Base-by-base conservation (phyloP, 64 coral and sea anemone genomes). In the Porites australiensis region DNA sequence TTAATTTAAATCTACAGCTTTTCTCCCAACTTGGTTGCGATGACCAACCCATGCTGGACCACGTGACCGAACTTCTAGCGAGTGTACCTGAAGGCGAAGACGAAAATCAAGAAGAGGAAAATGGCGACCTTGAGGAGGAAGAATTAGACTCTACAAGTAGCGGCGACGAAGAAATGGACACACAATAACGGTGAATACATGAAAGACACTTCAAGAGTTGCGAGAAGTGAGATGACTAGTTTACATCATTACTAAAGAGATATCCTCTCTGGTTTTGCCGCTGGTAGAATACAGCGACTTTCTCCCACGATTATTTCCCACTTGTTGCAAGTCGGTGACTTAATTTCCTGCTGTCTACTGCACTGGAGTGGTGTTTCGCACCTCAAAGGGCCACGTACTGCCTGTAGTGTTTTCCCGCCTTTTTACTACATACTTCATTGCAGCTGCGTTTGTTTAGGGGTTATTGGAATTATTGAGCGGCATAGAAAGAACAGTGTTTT, bases 141-240 rank as follows among this genome's bases (percentile, higher is more conserved):
- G 72, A 79, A 3, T 59, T 64, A 49, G 73, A 93, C 57, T 48
- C 21, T 70, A 83, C 61, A 37, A 79, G 46, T 60, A 50, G 81
- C 37, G 60, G 68, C 4, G 79, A 91, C 53, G 89, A 91, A 63
- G 89, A 79, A 72, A 91, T 91, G 89, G 89, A 91, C 9, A 91
- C 68, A 58, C 68, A 88, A 16, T 74, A 54, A 75, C 50, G 44
- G 20, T 9, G 27, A 37, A 37, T 19, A 21, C 3, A 37, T 19
- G 37, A 51, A 62, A 21, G 79, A 45, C 2, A 15, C 43, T 3
- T 48, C 44, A 47, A 47, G 13, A 19, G 48, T 6, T 45, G 12
- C 44, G 59, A 66, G 65, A 49, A 14, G 59, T 37, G 45, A 48
- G 47, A 67, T 51, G 4, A 8, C 2, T 55, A 16, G 57, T 21